phyloP scores from a whole-genome alignment of 1,140 invertebrate species.

The Drosophila sechellia region DNA sequence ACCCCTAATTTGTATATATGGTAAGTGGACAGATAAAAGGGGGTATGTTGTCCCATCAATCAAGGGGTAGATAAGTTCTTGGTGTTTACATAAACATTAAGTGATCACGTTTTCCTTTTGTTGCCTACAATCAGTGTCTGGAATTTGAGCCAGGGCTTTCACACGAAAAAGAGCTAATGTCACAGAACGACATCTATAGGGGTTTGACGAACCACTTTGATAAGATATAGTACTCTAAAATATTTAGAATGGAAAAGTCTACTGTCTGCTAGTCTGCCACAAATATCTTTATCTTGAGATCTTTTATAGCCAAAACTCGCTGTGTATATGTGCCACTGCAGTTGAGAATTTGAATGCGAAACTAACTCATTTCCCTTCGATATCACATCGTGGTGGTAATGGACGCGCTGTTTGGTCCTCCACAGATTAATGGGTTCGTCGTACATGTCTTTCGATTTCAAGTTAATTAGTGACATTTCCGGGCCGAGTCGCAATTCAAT shows the following conservation, averaged over 20 bases:
- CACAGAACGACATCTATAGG: conserved; percentile 7
- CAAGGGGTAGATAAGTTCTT: conserved; percentile 26
- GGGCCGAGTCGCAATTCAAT: background rate
- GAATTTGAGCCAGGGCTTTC: conserved; percentile 27
- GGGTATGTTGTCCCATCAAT: conserved; percentile 40
- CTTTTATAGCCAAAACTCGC: background rate
- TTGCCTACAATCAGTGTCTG: conserved; percentile 40
- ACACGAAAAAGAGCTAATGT: background rate
- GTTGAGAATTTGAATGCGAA: conserved; percentile 2
- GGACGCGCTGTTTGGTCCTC: conserved; percentile 80
- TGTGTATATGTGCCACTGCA: conserved; percentile 31
- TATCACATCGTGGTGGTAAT: conserved; percentile 68
- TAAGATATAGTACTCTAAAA: conserved; percentile 22
- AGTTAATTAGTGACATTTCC: conserved; percentile 70
- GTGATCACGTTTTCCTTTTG: conserved; percentile 47
- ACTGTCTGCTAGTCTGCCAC: background rate
- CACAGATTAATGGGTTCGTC: conserved; percentile 67
- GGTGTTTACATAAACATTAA: conserved; percentile 37
- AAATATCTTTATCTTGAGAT: background rate
- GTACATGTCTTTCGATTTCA: conserved; percentile 54
- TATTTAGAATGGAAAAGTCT: background rate
- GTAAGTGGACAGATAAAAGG: conserved; percentile 31
- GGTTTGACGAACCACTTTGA: conserved; percentile 13
- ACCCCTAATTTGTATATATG: conserved; percentile 32
- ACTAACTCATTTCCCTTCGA: conserved; percentile 61